phyloP scores from a whole-genome alignment of 2,113 vertebrate species.

The Sylvilagus bachmani region DNA sequence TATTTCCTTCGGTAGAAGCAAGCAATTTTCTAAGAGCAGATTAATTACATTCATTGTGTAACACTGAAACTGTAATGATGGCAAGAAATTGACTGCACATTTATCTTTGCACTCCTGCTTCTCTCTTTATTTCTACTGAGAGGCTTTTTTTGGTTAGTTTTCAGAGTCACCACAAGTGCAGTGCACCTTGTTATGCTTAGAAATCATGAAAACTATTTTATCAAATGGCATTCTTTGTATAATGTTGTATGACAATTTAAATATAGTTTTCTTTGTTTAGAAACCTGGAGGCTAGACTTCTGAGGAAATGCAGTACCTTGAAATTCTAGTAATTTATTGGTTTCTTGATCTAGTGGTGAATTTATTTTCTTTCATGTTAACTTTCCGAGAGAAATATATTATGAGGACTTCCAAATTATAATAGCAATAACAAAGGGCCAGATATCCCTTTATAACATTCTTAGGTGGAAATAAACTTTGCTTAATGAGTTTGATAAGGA shows the following conservation, averaged over 20 bases:
- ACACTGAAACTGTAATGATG: not conserved
- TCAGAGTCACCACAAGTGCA: constrained; percentile 23
- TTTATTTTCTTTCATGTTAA: constrained; percentile 43
- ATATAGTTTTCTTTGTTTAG: constrained; percentile 46
- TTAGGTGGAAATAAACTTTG: constrained; percentile 42
- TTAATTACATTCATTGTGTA: not conserved
- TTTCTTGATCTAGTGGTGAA: constrained; percentile 27
- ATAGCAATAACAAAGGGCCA: not conserved
- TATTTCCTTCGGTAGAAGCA: constrained; percentile 15
- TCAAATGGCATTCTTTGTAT: constrained; percentile 7
- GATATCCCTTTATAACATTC: not conserved
- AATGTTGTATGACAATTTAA: constrained; percentile 39
- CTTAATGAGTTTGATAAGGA: not conserved
- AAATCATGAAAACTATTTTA: constrained; percentile 36
- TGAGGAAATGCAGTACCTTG: constrained; percentile 6
- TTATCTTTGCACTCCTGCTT: constrained; percentile 28
- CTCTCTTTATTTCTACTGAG: not conserved
- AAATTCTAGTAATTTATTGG: constrained; percentile 38
- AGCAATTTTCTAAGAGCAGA: not conserved
- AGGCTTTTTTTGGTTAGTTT: constrained; percentile 24
- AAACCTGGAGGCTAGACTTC: constrained; percentile 31
- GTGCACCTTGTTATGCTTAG: not conserved
- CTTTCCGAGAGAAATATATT: constrained; percentile 39
- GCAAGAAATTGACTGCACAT: not conserved
- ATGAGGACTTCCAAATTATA: not conserved